These are phyloP conservation scores for Leptinotarsa haldemani DNA, from an alignment of 2,888 invertebrate species.

Conservation along the genomic window DNA sequence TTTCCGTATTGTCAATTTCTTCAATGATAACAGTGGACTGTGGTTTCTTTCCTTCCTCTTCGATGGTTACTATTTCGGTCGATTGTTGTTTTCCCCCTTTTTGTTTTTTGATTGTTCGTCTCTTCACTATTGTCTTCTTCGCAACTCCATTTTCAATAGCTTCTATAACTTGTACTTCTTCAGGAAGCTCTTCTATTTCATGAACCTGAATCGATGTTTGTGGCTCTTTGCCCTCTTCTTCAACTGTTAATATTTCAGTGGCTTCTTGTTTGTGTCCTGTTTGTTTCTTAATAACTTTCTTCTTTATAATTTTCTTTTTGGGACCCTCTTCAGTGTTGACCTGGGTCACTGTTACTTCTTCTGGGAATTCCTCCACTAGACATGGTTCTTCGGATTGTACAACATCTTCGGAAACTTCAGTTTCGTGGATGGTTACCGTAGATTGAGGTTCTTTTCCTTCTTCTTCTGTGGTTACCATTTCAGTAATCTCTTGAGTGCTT, in stretches of 20 bases:
- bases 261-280: slow-evolving; percentile 55
- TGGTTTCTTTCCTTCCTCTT: slow-evolving; percentile 62
- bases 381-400: slow-evolving; percentile 36
- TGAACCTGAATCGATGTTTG: slow-evolving; percentile 61
- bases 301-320: slow-evolving; percentile 57
- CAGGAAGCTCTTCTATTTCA: slow-evolving; percentile 51
- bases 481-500: slow-evolving; percentile 60
- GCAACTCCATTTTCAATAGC: slow-evolving; percentile 49
- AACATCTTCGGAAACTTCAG: slow-evolving; percentile 48
- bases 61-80: slow-evolving; percentile 62
- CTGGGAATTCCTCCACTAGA: slow-evolving; percentile 59
- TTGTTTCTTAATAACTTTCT: slow-evolving; percentile 56
- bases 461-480: slow-evolving; percentile 54
- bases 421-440: slow-evolving; percentile 61
- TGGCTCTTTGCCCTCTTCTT: slow-evolving; percentile 61
- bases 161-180: slow-evolving; percentile 59
- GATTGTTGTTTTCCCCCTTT: slow-evolving; percentile 54
- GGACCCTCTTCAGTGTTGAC: slow-evolving; percentile 46
- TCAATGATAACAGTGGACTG: slow-evolving; percentile 61
- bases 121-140: slow-evolving; percentile 62
- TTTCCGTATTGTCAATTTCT: slow-evolving; percentile 52
- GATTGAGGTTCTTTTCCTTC: slow-evolving; percentile 59
- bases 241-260: slow-evolving; percentile 55
- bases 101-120: slow-evolving; percentile 56
- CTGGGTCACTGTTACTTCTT: slow-evolving; percentile 48